phyloP scores from a whole-genome alignment of 2,888 invertebrate species.

The Ptychoptera albimana region DNA sequence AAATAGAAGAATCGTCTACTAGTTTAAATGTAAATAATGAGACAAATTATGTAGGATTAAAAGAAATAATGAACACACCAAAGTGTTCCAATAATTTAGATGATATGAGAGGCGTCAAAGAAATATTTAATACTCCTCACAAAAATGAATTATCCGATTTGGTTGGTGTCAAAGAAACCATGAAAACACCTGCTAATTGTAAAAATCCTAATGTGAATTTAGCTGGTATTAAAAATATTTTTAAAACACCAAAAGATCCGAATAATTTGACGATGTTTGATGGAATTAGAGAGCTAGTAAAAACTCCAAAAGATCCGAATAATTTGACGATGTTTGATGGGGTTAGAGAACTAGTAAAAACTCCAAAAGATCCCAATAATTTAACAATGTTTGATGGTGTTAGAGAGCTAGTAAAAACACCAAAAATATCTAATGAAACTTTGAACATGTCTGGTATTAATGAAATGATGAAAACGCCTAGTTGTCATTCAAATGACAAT shows the following conservation, averaged over 20 bases:
- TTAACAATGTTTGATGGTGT: slow-evolving; percentile 11
- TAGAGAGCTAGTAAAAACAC: slow-evolving; percentile 18
- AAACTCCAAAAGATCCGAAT: slow-evolving; percentile 13
- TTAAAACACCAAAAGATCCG: slow-evolving; percentile 3
- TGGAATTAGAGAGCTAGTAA: slow-evolving; percentile 17
- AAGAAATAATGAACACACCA: slow-evolving; percentile 5
- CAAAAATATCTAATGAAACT: slow-evolving; percentile 1
- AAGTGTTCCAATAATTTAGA: slow-evolving; percentile 1
- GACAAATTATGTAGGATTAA: background rate
- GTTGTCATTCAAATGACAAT: too few relatives aligned
- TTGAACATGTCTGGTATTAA: too few relatives aligned
- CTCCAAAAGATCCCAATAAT: slow-evolving; percentile 6
- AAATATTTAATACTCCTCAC: slow-evolving; percentile 19
- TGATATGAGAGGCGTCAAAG: slow-evolving; percentile 16
- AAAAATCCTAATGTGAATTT: background rate
- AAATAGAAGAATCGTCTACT: too few relatives aligned
- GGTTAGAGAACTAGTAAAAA: slow-evolving; percentile 4
- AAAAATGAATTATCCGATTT: slow-evolving; percentile 4
- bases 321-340: slow-evolving; percentile 3
- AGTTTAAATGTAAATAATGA: background rate
- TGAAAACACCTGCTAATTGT: slow-evolving; percentile 10
- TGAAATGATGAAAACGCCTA: too few relatives aligned
- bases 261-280: slow-evolving; percentile 7
- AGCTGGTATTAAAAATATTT: slow-evolving; percentile 1
- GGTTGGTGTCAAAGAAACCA: slow-evolving; percentile 10